Percentiles rank a stretch among this genome's conserved stretches.
Conservation (phyloP, 2,797 vertebrate genomes). For the Uromys caudimaculatus region DNA sequence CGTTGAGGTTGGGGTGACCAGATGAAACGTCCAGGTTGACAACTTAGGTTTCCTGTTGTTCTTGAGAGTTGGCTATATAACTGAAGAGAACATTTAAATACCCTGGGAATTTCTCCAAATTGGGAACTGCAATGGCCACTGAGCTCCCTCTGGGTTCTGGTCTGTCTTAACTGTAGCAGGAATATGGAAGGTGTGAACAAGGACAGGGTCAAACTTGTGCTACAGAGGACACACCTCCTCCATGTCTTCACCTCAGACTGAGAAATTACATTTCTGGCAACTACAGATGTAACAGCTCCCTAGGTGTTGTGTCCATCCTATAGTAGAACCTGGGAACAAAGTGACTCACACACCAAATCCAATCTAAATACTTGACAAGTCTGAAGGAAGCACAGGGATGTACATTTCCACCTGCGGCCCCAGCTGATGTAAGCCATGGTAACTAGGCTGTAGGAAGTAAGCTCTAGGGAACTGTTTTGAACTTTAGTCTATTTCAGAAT, state of each 20-base stretch:
- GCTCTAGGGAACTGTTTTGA: background rate
- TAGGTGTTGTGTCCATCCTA: background rate
- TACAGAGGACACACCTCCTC: background rate
- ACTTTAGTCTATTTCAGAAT: slow-evolving; percentile 19
- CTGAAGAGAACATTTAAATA: slow-evolving; percentile 16
- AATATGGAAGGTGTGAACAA: background rate
- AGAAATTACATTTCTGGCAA: background rate
- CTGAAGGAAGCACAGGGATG: background rate
- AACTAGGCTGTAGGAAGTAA: background rate
- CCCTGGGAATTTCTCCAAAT: background rate
- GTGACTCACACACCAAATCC: background rate
- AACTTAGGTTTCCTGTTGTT: background rate
- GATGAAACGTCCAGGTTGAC: background rate
- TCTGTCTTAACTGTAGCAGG: slow-evolving; percentile 31
- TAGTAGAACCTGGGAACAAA: background rate
- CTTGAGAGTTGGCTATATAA: background rate
- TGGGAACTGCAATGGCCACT: background rate
- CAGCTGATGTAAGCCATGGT: background rate
- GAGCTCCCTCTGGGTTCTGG: background rate
- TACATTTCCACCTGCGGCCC: background rate
- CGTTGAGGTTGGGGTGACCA: background rate
- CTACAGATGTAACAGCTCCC: background rate
- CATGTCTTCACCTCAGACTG: background rate
- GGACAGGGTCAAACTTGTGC: background rate
- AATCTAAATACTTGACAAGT: slow-evolving; percentile 3